A percentile compares a stretch with the other conserved stretches of the same genome.
phyloP scores from a whole-genome alignment of 2,888 invertebrate species.

The Melipona beecheii region DNA sequence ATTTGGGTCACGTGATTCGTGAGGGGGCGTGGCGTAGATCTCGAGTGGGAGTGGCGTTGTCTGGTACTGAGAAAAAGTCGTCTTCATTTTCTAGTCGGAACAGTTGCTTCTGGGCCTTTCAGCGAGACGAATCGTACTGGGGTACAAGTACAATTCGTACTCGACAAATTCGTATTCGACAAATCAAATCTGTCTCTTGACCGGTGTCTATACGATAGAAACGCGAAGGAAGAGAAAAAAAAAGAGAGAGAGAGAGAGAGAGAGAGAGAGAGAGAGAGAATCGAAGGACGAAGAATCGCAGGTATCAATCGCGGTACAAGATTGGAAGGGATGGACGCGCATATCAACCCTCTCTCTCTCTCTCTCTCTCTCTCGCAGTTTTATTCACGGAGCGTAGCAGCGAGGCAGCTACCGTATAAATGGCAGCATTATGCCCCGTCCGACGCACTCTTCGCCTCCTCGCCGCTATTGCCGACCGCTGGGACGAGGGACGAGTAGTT shows the following conservation, averaged over 20 bases:
- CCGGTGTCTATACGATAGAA: background rate
- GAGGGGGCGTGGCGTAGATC: too few relatives aligned
- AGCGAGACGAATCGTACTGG: too few relatives aligned
- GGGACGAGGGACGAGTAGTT: slow-evolving; percentile 56
- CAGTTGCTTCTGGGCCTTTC: too few relatives aligned
- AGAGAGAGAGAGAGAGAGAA: too few relatives aligned
- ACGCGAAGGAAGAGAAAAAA: background rate
- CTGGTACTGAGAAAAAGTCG: too few relatives aligned
- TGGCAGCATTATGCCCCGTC: slow-evolving; percentile 77
- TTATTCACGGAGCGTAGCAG: slow-evolving; percentile 45
- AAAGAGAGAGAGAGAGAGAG: too few relatives aligned
- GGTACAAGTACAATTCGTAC: too few relatives aligned
- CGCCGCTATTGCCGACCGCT: slow-evolving; percentile 43
- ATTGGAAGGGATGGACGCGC: slow-evolving; percentile 20
- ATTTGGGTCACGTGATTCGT: too few relatives aligned
- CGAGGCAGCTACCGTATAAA: slow-evolving; percentile 73
- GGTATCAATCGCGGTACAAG: slow-evolving; percentile 38
- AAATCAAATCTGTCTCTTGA: background rate
- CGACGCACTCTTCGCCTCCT: slow-evolving; percentile 33
- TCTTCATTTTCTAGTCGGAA: too few relatives aligned
- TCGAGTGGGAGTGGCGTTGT: too few relatives aligned
- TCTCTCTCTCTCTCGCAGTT: slow-evolving; percentile 1
- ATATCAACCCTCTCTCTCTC: slow-evolving; percentile 15
- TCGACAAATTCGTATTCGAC: too few relatives aligned
- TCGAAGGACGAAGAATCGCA: background rate